Percentiles rank a stretch among this genome's conserved stretches.
Evolutionary conservation across 2,888 invertebrate species (phyloP).

Genomic region (Chrysopilus asiliformis): DNA sequence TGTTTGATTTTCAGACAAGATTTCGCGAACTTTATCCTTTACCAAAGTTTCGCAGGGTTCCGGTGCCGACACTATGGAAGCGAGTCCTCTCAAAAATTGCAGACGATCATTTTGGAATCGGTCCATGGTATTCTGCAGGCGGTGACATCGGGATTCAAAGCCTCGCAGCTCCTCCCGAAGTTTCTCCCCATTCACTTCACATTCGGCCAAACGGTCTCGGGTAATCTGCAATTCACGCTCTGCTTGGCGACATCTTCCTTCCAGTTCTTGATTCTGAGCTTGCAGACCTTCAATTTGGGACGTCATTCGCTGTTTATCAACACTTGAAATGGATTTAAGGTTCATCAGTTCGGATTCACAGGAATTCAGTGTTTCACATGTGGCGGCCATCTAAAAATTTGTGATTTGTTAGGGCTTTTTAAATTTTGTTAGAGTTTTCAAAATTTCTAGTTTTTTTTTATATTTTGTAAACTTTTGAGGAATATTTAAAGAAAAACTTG

Average conservation of each 20-base stretch:
- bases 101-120: constrained; percentile 33
- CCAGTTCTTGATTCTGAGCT: constrained; percentile 53
- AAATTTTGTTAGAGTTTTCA: too few species aligned
- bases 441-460: too few species aligned
- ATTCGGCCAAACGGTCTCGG: constrained; percentile 56
- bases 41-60: constrained; percentile 67
- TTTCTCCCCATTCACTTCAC: constrained; percentile 53
- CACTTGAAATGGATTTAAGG: constrained; percentile 29
- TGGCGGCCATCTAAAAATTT: constrained; percentile 20
- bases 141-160: constrained; percentile 35
- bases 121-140: constrained; percentile 31
- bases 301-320: constrained; percentile 61
- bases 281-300: constrained; percentile 41
- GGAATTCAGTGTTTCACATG: constrained; percentile 35
- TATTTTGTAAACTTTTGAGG: too few species aligned
- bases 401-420: too few species aligned
- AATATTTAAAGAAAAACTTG: too few species aligned
- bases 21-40: constrained; percentile 65
- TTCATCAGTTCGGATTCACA: constrained; percentile 34
- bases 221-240: constrained; percentile 64
- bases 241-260: constrained; percentile 56
- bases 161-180: constrained; percentile 34
- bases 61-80: constrained; percentile 44
- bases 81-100: constrained; percentile 30
- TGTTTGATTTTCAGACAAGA: constrained; percentile 63